These are phyloP conservation scores for Aurelia sp. DNA, from an alignment of 30 jellyfish, hydroid and myxozoan genomes.

Conservation along the genomic window DNA sequence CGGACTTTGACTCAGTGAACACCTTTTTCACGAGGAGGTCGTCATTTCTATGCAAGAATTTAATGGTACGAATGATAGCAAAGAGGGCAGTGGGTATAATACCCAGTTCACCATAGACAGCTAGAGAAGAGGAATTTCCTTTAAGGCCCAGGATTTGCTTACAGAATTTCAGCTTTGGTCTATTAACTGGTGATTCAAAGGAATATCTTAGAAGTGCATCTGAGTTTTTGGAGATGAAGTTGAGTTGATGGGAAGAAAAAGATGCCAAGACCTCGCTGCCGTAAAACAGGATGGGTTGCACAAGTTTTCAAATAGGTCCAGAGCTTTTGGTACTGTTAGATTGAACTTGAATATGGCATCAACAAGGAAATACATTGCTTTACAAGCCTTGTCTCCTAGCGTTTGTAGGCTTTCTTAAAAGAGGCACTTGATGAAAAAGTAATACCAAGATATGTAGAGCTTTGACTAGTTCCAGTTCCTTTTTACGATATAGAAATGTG, in stretches of 20 bases:
- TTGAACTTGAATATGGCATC: too few relatives aligned
- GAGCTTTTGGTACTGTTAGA: too few relatives aligned
- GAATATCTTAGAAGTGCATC: not conserved
- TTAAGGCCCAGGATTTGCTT: constrained; percentile 22
- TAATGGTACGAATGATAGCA: constrained; percentile 5
- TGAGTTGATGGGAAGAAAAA: not conserved
- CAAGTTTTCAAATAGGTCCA: too few relatives aligned
- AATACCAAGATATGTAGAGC: too few relatives aligned
- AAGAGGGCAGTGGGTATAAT: not conserved
- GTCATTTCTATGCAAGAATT: constrained; percentile 12
- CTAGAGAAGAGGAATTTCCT: constrained; percentile 16
- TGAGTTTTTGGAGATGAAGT: not conserved
- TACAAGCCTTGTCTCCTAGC: too few relatives aligned
- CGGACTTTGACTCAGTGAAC: not conserved
- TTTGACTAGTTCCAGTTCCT: too few relatives aligned
- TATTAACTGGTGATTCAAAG: not conserved
- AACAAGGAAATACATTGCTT: too few relatives aligned
- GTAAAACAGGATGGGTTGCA: not conserved
- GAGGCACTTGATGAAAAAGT: too few relatives aligned
- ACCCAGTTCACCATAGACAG: constrained; percentile 18
- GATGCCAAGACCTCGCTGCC: not conserved
- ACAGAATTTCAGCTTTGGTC: constrained; percentile 11
- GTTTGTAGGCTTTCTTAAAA: too few relatives aligned
- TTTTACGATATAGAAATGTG: too few relatives aligned
- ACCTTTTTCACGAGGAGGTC: not conserved